Conservation (phyloP, 1,140 invertebrate genomes). For the Batillaria attramentaria region DNA sequence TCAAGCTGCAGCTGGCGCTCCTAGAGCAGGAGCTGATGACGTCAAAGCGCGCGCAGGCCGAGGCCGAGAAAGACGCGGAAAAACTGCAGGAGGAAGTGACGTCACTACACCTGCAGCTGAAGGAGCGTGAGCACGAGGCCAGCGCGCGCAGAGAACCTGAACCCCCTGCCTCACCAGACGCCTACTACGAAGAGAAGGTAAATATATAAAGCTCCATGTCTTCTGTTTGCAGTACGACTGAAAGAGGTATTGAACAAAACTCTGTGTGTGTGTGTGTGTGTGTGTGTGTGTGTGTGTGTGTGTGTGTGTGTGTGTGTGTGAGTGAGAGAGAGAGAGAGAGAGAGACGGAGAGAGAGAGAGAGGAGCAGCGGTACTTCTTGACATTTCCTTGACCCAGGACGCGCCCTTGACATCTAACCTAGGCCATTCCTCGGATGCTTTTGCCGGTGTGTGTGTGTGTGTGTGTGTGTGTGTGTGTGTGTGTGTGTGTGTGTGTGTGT, state of each 20-base stretch:
- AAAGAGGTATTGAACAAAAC: background rate
- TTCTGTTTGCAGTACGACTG: background rate
- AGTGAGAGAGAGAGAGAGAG: background rate
- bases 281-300: background rate
- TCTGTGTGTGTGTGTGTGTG: background rate
- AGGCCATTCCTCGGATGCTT: too few relatives aligned
- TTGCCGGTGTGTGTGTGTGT: too few relatives aligned
- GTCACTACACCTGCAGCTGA: slow-evolving; percentile 79
- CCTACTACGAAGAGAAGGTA: slow-evolving; percentile 63
- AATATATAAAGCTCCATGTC: slow-evolving; percentile 26
- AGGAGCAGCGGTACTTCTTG: too few relatives aligned
- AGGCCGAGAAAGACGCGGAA: slow-evolving; percentile 86
- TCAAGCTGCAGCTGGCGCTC: slow-evolving; percentile 83
- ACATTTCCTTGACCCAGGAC: too few relatives aligned
- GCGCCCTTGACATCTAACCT: too few relatives aligned
- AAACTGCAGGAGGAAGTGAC: slow-evolving; percentile 80
- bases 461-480: too few relatives aligned
- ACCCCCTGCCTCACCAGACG: slow-evolving; percentile 53
- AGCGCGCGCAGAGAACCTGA: slow-evolving; percentile 33
- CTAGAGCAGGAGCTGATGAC: slow-evolving; percentile 89
- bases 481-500: too few relatives aligned
- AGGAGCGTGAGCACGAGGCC: slow-evolving; percentile 46
- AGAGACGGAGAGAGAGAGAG: background rate
- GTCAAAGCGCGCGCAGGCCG: slow-evolving; percentile 85
- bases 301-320: background rate